Evolutionary conservation across 2,888 invertebrate genomes (phyloP), one percentile per base, ranked within the genome.

Genomic region (Eumacrocentrus americanus): DNA sequence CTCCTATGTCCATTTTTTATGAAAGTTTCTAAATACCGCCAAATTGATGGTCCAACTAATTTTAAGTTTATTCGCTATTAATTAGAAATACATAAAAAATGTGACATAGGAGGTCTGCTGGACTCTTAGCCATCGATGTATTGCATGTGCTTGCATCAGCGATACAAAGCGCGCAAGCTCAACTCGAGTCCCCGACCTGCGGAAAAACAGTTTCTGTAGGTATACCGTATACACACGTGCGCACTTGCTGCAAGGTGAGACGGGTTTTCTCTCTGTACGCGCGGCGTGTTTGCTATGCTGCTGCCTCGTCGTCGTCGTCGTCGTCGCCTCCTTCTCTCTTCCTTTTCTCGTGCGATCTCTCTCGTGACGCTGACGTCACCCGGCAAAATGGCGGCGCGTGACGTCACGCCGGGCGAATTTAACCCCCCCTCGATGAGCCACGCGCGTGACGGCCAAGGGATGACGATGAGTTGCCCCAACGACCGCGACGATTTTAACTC

Each of bases 361-460:
- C 69, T 70, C 67, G 68, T 65, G 60, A 62, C 60, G 63, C 64
- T 81, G 81, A 83, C 83, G 83, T 83, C 83, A 83, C 76, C 67
- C 76, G 76, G 70, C 78, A 82, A 82, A 79, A 83, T 82, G 82
- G 82, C 82, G 81, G 65, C 69, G 25, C 40, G 50, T 82, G 81
- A 83, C 82, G 81, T 82, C 82, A 81, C 73, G 67, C 18, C 61
- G 57, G 54, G 58, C 56, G 44, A 53, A 38, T 38, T 48, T 37
- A 56, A 23, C 52, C 46, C 58, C 55, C 52, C 37, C 34, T 34
- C 44, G 58, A 63, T 67, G 68, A 64, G 63, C 61, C 66, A 50
- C 53, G 60, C 63, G 63, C 60, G 60, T 62, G 64, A 55, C 56
- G 60, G 48, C 61, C 59, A 38, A 53, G 55, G 34, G 29, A 56